Percentiles rank a stretch among this genome's conserved stretches.
These are phyloP conservation scores for Solenopsis invicta DNA, from an alignment of 1,140 invertebrate species.

Conservation along the genomic window DNA sequence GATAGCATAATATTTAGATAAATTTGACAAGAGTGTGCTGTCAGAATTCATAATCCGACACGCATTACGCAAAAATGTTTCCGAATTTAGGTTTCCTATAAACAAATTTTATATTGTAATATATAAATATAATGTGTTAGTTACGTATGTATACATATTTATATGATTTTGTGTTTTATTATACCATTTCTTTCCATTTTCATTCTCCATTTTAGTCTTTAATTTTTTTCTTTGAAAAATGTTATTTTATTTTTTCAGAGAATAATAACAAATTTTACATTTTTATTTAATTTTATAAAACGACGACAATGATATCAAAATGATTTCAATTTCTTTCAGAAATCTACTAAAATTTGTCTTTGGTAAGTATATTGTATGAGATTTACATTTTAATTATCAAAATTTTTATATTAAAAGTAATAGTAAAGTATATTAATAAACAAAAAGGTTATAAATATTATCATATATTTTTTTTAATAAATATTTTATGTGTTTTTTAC, in stretches of 20 bases:
- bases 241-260: background rate
- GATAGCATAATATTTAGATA: conserved; percentile 8
- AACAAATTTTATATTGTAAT: conserved; percentile 64
- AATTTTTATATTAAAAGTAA: background rate
- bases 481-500: background rate
- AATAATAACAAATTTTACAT: background rate
- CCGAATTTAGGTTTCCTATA: conserved; percentile 58
- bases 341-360: conserved; percentile 4
- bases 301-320: background rate
- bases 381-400: background rate
- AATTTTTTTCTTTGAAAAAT: background rate
- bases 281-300: background rate
- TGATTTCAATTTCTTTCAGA: background rate
- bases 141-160: conserved; percentile 37
- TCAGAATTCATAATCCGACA: conserved; percentile 9
- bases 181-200: conserved; percentile 16
- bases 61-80: conserved; percentile 23
- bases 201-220: conserved; percentile 2
- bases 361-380: background rate
- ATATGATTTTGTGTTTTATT: conserved; percentile 51
- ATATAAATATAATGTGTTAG: conserved; percentile 60
- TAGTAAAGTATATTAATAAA: conserved; percentile 11
- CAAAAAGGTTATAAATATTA: background rate
- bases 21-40: conserved; percentile 7
- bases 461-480: background rate